These are phyloP conservation scores for Calyptommatus sinebrachiatus DNA, from an alignment of 2,113 vertebrate species.

Conservation along the genomic window DNA sequence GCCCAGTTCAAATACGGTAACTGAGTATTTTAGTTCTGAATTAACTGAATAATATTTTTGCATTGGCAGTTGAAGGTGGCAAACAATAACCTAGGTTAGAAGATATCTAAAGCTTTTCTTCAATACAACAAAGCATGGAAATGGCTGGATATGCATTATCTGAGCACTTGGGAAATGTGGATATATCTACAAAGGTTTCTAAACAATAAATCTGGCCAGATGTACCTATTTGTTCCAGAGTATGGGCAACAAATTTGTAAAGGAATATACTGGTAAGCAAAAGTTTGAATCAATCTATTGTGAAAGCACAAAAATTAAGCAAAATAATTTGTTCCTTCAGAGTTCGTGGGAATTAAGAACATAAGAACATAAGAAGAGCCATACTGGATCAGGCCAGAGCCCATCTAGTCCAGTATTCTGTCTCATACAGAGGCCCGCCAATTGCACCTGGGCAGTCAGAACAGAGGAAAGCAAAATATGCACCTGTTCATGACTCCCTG, in stretches of 20 bases:
- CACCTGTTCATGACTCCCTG: too few relatives aligned
- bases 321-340: neutral
- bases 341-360: conserved; percentile 7
- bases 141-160: conserved; percentile 33
- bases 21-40: conserved; percentile 64
- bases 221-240: conserved; percentile 34
- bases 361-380: too few relatives aligned
- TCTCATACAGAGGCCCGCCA: too few relatives aligned
- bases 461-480: too few relatives aligned
- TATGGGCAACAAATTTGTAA: conserved; percentile 10
- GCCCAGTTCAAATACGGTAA: conserved; percentile 64
- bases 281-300: conserved; percentile 32
- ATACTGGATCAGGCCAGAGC: too few relatives aligned
- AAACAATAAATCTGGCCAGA: conserved; percentile 30
- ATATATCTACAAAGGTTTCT: conserved; percentile 1
- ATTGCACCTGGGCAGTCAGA: too few relatives aligned
- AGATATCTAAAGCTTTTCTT: conserved; percentile 40
- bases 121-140: conserved; percentile 47
- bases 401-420: too few relatives aligned
- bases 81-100: conserved; percentile 42
- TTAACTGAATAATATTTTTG: conserved; percentile 36
- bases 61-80: conserved; percentile 55
- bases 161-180: conserved; percentile 22
- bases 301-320: conserved; percentile 46
- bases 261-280: conserved; percentile 12